Percentiles rank a stretch among this genome's conserved stretches.
Conservation (phyloP, 2,888 invertebrate genomes). For the Ectemnius lituratus region DNA sequence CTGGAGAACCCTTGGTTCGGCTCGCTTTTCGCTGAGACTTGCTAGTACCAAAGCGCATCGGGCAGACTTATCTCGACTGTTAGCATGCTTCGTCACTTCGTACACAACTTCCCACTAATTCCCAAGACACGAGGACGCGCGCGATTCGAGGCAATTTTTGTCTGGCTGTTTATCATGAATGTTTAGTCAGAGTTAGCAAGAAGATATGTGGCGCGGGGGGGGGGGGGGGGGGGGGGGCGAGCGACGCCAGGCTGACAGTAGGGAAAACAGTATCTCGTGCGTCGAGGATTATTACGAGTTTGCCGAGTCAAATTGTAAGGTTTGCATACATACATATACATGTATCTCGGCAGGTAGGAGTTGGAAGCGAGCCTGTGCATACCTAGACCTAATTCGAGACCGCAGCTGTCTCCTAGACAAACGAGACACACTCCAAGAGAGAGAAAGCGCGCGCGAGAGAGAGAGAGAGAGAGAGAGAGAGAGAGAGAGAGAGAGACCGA, state of each 20-base stretch:
- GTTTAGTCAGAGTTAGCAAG: not conserved
- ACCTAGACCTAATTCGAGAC: slow-evolving; percentile 55
- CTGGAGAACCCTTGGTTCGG: too few species aligned
- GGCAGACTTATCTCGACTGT: too few species aligned
- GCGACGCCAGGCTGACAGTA: not conserved
- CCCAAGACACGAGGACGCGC: not conserved
- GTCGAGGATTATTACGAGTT: not conserved
- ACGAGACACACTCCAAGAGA: slow-evolving; percentile 57
- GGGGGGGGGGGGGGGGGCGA: too few species aligned
- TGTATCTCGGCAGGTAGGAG: slow-evolving; percentile 18
- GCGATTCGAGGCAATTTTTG: too few species aligned
- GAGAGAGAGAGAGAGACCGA: slow-evolving; percentile 18
- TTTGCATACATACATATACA: not conserved
- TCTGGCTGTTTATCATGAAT: not conserved
- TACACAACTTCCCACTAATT: too few species aligned
- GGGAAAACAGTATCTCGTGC: not conserved
- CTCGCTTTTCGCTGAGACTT: too few species aligned
- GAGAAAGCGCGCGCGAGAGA: too few species aligned
- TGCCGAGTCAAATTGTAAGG: not conserved
- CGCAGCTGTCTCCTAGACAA: slow-evolving; percentile 53
- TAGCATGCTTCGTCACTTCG: too few species aligned
- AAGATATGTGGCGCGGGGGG: not conserved
- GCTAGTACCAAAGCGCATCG: too few species aligned
- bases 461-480: slow-evolving; percentile 27
- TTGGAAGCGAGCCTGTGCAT: slow-evolving; percentile 6